phyloP scores from a whole-genome alignment of 2,797 vertebrate species.

The Tauraco hartlaubi region DNA sequence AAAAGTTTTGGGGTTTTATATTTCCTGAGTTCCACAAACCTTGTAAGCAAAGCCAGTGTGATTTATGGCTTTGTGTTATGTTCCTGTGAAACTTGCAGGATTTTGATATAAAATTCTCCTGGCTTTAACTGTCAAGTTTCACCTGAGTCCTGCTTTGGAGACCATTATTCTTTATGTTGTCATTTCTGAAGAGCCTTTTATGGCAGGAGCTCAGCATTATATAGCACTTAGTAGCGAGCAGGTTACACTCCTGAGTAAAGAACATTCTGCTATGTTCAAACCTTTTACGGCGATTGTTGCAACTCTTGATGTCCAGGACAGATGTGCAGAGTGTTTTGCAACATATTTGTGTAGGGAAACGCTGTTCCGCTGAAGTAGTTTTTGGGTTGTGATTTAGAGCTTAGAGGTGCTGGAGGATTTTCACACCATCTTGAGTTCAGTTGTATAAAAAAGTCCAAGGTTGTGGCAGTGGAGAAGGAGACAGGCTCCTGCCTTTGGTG shows the following conservation, averaged over 20 bases:
- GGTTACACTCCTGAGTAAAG: slow-evolving; percentile 44
- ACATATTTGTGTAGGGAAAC: neutral
- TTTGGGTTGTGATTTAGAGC: neutral
- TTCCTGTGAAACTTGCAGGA: slow-evolving; percentile 42
- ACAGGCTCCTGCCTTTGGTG: neutral
- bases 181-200: slow-evolving; percentile 66
- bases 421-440: neutral
- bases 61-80: slow-evolving; percentile 59
- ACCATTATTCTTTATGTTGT: slow-evolving; percentile 68
- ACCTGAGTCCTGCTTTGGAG: slow-evolving; percentile 64
- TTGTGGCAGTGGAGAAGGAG: neutral
- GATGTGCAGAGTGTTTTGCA: neutral
- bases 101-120: slow-evolving; percentile 63
- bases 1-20: slow-evolving; percentile 35
- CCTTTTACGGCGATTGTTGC: slow-evolving; percentile 16
- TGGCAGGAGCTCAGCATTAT: slow-evolving; percentile 12
- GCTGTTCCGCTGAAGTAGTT: neutral
- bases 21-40: slow-evolving; percentile 27
- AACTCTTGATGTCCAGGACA: neutral
- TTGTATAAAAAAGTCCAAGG: neutral
- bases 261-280: slow-evolving; percentile 25
- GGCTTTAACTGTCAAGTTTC: slow-evolving; percentile 60
- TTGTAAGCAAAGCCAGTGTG: slow-evolving; percentile 35
- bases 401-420: neutral
- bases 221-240: slow-evolving; percentile 53